Evolutionary conservation across 1,140 invertebrate genomes (phyloP), one percentile per base, ranked within the genome.

Genomic region (Scaptomyza hsui): DNA sequence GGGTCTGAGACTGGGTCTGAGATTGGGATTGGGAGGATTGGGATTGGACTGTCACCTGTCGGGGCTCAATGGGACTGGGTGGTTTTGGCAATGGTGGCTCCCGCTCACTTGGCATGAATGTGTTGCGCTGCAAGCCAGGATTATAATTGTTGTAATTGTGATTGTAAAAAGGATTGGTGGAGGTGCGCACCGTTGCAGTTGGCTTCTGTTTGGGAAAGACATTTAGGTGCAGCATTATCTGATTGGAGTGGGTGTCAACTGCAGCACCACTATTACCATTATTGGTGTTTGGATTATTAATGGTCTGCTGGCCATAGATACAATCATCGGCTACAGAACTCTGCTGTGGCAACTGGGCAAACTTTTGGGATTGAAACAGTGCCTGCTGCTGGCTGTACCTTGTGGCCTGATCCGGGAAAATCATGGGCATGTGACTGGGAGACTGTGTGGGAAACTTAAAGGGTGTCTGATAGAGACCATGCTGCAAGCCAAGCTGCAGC

Each of bases 181-280:
- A 89, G 32, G 72, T 42, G 4, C 81, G 74, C 21, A 78, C 45
- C 3, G 67, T 55, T 7, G 75, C 24, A 9, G 76, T 55, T 0
- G 71, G 64, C 29, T 90, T 90, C 16, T 90, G 81, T 51, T 90
- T 90, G 26, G 89, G 89, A 35, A 90, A 90, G 0, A 90, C 85
- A 55, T 90, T 90, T 16, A 90, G 18, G 32, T 90, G 89, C 7
- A 90, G 61, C 78, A 89, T 80, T 10, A 90, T 88, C 45, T 85
- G 85, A 68, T 69, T 88, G 2, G 75, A 39, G 5, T 79, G 76
- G 4, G 64, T 35, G 5, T 89, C 86, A 2, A 72, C 47, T 15
- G 42, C 0, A 21, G 49, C 41, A 9, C 12, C 21, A 19, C 62
- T 62, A 24, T 29, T 41, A 16, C 35, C 60, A 18, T 15, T 19